Percentiles rank a stretch among this genome's conserved stretches.
These are phyloP conservation scores for Drosophila nikananu DNA, from an alignment of 1,140 invertebrate genomes.

Conservation along the genomic window DNA sequence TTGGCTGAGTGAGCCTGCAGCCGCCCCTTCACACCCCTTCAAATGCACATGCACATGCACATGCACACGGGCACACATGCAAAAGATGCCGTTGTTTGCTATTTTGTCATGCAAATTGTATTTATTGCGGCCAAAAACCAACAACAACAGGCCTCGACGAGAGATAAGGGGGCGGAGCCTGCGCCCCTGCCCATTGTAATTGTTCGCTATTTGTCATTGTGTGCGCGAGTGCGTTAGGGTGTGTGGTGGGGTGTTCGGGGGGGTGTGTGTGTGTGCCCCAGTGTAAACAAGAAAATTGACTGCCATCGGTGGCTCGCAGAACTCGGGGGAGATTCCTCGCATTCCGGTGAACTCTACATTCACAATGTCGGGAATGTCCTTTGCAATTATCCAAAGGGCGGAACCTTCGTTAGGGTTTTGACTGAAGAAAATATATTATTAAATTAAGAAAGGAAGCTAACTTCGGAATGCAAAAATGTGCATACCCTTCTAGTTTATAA, in stretches of 20 bases:
- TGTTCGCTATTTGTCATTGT: slow-evolving; percentile 77
- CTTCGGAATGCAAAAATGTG: no score
- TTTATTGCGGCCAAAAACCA: slow-evolving; percentile 78
- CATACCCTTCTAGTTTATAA: no score
- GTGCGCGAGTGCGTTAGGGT: slow-evolving; percentile 24
- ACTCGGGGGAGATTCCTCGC: slow-evolving; percentile 38
- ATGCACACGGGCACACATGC: slow-evolving; percentile 29
- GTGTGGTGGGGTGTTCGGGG: not conserved
- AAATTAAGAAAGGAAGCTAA: no score
- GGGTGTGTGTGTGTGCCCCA: slow-evolving; percentile 18
- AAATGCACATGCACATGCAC: slow-evolving; percentile 3
- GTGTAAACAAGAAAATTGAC: slow-evolving; percentile 78
- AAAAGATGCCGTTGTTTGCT: slow-evolving; percentile 79
- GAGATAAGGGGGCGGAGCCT: slow-evolving; percentile 48
- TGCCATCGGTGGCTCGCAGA: slow-evolving; percentile 52
- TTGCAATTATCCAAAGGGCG: not conserved
- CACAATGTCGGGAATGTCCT: slow-evolving; percentile 4
- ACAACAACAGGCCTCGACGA: slow-evolving; percentile 16
- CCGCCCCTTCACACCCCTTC: slow-evolving; percentile 34
- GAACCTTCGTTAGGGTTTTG: not conserved
- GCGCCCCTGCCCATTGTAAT: slow-evolving; percentile 59
- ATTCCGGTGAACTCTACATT: slow-evolving; percentile 28
- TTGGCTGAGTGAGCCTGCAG: slow-evolving; percentile 77
- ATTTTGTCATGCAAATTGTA: slow-evolving; percentile 84
- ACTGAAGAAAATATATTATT: not conserved